Evolutionary conservation across 2,888 invertebrate genomes (phyloP), one percentile per base, ranked within the genome.

Genomic region (Agrochola lota): DNA sequence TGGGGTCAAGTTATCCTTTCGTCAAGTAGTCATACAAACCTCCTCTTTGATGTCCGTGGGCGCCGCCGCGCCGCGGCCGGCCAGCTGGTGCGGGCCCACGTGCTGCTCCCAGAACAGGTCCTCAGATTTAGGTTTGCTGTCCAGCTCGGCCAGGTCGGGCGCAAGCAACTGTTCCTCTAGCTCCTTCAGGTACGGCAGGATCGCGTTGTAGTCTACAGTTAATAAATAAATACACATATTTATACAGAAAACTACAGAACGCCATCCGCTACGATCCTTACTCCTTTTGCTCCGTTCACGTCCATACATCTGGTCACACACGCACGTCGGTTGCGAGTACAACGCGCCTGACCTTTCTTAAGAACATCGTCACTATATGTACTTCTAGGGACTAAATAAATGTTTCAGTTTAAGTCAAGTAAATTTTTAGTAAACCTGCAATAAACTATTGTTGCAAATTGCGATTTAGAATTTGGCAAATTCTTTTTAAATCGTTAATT

Each of bases 151-250:
- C n/a, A 49, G 59, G 1, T 91, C 92, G 0, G 91, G 66, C 40
- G 94, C 85, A 3, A 88, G 88, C 0, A 96, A 72, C 60, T 96
- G 94, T 0, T 95, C 95, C 60, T 96, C 96, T 0, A 96, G 26
- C 59, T 96, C 96, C 70, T 95, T 96, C 7, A 96, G 81, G 80
- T 96, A 96, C 0, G 96, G 96, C 52, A 96, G 75, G 67, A 96
- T 96, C 0, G 95, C 95, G 85, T 96, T 95, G 91, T 95, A 96
- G 81, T 96, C 96, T 96, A 87, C 7, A 87, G 60, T 15, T 0
- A 15, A 68, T 30, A 8, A 46, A 67, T 49, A 43, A 43, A 43
- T 43, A 64, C 63, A 64, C 17, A 17, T 1, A 26, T 40, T 40
- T n/a, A 64, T 17, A 64, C n/a, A 17, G 40, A 5, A n/a, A 17